phyloP scores from a whole-genome alignment of 1,140 invertebrate genomes.

The Brachionus paranguensis region DNA sequence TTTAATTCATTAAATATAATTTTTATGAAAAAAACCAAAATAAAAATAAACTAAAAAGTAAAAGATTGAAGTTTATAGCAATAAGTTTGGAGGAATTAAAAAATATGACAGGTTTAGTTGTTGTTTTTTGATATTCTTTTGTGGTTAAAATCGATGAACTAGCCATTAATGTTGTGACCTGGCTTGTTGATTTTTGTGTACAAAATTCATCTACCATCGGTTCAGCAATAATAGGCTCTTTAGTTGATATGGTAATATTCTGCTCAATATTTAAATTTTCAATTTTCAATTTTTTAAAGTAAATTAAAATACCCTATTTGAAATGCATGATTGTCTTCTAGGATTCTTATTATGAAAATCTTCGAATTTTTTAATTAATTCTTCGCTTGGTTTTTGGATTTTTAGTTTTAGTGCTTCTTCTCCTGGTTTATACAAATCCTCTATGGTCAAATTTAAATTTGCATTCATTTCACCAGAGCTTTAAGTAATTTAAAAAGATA shows the following conservation, averaged over 20 bases:
- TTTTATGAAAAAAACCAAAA: background rate
- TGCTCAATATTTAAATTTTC: background rate
- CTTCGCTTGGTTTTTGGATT: background rate
- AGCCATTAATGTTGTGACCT: background rate
- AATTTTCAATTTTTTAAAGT: background rate
- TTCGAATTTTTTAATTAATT: background rate
- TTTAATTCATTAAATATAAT: too few relatives aligned
- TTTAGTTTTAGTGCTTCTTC: background rate
- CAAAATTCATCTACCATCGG: background rate
- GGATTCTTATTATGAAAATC: background rate
- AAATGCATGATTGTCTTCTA: background rate
- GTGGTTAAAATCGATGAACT: background rate
- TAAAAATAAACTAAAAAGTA: background rate
- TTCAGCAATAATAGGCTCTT: background rate
- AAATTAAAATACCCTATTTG: background rate
- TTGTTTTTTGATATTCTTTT: background rate
- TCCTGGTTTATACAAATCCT: background rate
- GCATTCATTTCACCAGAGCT: background rate
- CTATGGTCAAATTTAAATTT: background rate
- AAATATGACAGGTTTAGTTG: background rate
- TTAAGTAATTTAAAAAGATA: background rate
- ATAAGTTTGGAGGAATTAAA: background rate
- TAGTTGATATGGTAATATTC: background rate
- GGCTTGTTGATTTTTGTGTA: background rate
- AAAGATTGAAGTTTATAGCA: background rate